These are phyloP conservation scores for Colostygia pectinataria DNA, from an alignment of 2,888 invertebrate genomes.

Conservation along the genomic window DNA sequence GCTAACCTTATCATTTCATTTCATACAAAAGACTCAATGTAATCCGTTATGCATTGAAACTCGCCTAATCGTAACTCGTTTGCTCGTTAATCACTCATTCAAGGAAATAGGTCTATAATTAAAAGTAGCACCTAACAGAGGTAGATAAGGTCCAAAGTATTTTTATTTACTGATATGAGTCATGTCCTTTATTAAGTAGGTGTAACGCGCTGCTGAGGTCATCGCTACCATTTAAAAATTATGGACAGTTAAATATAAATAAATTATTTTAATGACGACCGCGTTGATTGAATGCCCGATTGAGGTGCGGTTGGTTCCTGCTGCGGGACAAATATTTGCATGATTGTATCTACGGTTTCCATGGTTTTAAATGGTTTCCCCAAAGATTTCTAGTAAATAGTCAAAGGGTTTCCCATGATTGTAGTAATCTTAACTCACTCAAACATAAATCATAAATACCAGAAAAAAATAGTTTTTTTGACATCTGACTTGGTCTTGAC, in stretches of 20 bases:
- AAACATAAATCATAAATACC: no score
- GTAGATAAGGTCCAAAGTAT: slow-evolving; percentile 13
- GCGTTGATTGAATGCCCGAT: no score
- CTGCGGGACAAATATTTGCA: no score
- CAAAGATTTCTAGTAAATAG: no score
- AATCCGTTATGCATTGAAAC: background rate
- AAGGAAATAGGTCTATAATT: background rate
- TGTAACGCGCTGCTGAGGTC: slow-evolving; percentile 32
- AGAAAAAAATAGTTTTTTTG: no score
- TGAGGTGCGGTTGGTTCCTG: no score
- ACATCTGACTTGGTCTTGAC: no score
- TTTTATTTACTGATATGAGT: slow-evolving; percentile 21
- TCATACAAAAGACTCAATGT: slow-evolving; percentile 7
- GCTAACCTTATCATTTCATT: background rate
- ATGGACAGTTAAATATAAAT: background rate
- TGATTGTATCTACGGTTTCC: no score
- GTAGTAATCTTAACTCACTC: no score
- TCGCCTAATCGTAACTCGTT: no score
- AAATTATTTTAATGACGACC: background rate
- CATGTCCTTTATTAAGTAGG: slow-evolving; percentile 29
- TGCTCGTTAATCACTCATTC: background rate
- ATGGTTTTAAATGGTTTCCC: no score
- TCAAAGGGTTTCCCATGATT: no score
- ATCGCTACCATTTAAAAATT: slow-evolving; percentile 23
- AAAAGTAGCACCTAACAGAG: background rate